Evolutionary conservation across 2,113 vertebrate species (phyloP), one percentile per base, ranked within the genome.

Genomic region (Hyaena hyaena): DNA sequence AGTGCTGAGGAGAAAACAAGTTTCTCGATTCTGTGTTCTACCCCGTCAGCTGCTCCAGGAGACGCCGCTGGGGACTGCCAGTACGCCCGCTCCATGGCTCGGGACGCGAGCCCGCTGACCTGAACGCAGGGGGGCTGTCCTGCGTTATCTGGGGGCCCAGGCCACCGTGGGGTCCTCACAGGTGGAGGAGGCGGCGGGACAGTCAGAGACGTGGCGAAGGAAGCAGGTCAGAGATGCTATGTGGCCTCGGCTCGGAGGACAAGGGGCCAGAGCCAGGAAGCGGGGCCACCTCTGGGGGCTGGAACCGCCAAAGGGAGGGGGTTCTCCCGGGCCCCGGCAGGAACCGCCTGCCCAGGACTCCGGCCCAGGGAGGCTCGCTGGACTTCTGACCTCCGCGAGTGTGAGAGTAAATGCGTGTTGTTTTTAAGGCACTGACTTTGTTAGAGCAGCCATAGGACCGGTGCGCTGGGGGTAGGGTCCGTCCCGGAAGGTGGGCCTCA

Each of bases 141-240:
- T 50, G 31, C 10, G 0, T 8, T 26, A 15, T 50, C 45, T 0
- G 9, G 12, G 23, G 35, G 12, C 65, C 12, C 5, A 0, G 26
- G 10, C 53, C 5, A 33, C 39, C 53, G 7, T 1, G 0, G 55
- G n/a, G 35, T 28, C 76, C 31, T 53, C 43, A 43, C 43, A 23
- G 39, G 65, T 15, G 5, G 26, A 58, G n/a, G 33, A 31, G 68
- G 39, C 21, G 10, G 26, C 39, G 26, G 39, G 39, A 17, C 15
- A 55, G 16, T 17, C 50, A 50, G 53, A 58, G 43, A 15, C 17
- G 2, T 7, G 43, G 19, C 3, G 7, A 58, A 68, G 65, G 58
- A 33, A 11, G 69, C 26, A 12, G 28, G 14, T 23, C 61, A 7
- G 12, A 33, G 48, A 28, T 0, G 21, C 14, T 7, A 15, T n/a